phyloP scores from a whole-genome alignment of 1,140 invertebrate species.

The Papilio xuthus region DNA sequence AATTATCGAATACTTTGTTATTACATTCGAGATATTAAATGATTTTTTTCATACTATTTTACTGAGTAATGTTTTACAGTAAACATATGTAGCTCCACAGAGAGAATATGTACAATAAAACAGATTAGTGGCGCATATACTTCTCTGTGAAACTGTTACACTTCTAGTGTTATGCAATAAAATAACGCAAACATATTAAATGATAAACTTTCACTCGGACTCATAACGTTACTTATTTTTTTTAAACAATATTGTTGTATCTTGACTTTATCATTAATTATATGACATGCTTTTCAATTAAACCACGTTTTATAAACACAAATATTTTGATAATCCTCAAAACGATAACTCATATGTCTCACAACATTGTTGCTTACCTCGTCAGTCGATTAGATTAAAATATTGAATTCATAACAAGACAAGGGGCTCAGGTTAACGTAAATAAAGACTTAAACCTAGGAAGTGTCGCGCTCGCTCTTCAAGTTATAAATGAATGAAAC shows the following conservation, averaged over 20 bases:
- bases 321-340: not conserved
- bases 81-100: no score
- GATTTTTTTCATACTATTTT: not conserved
- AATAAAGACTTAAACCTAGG: conserved; percentile 44
- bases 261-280: not conserved
- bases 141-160: not conserved
- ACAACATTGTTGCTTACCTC: conserved; percentile 8
- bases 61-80: no score
- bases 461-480: conserved; percentile 47
- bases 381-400: conserved; percentile 15
- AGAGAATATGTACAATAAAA: no score
- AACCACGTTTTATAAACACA: not conserved
- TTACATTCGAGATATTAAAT: not conserved
- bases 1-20: conserved; percentile 4
- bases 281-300: not conserved
- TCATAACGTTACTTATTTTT: not conserved
- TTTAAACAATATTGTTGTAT: not conserved
- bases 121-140: no score
- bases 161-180: not conserved
- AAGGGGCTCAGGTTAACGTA: conserved; percentile 31
- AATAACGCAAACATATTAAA: not conserved
- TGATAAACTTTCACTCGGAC: not conserved
- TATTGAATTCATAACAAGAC: conserved; percentile 25
- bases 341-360: not conserved
- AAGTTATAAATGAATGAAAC: conserved; percentile 66